Conservation (phyloP, 2,797 vertebrate genomes). For the Spondyliosoma cantharus region DNA sequence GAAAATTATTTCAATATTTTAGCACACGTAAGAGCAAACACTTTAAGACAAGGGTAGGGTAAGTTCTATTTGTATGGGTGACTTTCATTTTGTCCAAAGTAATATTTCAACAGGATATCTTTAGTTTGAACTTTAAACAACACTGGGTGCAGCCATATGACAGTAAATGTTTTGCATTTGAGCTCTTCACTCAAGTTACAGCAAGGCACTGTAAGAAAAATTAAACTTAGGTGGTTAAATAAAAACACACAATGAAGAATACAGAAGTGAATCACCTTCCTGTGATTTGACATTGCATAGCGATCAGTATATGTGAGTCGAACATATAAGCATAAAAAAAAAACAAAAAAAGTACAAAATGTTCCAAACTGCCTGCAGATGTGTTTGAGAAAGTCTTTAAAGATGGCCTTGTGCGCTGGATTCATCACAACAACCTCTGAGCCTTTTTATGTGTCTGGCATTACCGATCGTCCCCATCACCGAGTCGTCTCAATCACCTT, state of each 20-base stretch:
- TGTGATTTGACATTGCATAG: neutral
- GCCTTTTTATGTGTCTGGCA: conserved; percentile 46
- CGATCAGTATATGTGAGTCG: neutral
- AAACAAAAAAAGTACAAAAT: neutral
- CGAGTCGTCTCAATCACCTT: conserved; percentile 78
- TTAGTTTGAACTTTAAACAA: neutral
- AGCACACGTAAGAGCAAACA: no score
- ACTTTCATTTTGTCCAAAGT: no score
- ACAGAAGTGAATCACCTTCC: neutral
- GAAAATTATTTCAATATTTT: no score
- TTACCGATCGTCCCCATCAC: conserved; percentile 57
- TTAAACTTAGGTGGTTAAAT: neutral
- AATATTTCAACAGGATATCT: no score
- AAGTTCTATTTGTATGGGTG: no score
- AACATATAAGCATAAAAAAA: neutral
- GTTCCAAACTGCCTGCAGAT: neutral
- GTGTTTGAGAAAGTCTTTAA: conserved; percentile 16
- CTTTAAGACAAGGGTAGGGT: no score
- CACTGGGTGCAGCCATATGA: neutral
- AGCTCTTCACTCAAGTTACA: neutral
- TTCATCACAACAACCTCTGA: conserved; percentile 55
- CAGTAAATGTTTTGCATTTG: neutral
- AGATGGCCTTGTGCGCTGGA: conserved; percentile 24
- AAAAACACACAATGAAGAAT: neutral
- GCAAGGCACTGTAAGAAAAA: neutral